Base-by-base conservation (phyloP, 2,113 vertebrate genomes). In the Nycticebus coucang region DNA sequence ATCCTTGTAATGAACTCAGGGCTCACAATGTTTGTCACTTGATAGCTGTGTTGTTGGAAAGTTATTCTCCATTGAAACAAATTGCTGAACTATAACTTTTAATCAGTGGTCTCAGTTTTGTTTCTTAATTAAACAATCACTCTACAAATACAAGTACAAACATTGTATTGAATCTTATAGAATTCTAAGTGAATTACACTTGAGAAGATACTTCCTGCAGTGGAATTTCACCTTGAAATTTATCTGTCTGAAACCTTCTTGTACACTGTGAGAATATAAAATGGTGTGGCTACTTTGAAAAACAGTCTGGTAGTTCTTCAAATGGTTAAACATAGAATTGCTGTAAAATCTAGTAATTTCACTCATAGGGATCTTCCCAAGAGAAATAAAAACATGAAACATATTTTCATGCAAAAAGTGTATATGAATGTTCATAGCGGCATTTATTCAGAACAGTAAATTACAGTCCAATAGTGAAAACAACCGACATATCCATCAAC, bases 341-440 rank as follows among this genome's bases (percentile, higher is more conserved):
- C 66, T 81, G 28, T 21, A 62, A 5, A 26, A 86, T 66, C 21
- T 41, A 80, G 22, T 22, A 64, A 45, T 74, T 72, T 59, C 28
- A 64, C 2, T 24, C 66, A 22, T 81, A 15, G 37, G 41, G 62
- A 87, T 74, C 62, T 12, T 41, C 26, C 26, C 74, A 87, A 86
- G 28, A 80, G 21, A 95, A 87, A 91, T 66, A 4, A 72, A 91
- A 72, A 72, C 45, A 79, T n/a, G 80, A 91, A 72, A 62, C 45
- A 79, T n/a, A 81, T 19, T 21, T 57, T 35, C 24, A 57, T 7
- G 13, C 14, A 72, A 86, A 93, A 86, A 79, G 30, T 30, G 55
- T n/a, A 21, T 55, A 72, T 2, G 1, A 53, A 93, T 71, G 35
- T 35, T 93, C 24, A 93, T 22, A 45, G 62, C 17, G 24, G 41